A percentile compares a stretch with the other conserved stretches of the same genome.
Evolutionary conservation across 2,113 vertebrate species (phyloP).

Genomic region (Nesoenas mayeri): DNA sequence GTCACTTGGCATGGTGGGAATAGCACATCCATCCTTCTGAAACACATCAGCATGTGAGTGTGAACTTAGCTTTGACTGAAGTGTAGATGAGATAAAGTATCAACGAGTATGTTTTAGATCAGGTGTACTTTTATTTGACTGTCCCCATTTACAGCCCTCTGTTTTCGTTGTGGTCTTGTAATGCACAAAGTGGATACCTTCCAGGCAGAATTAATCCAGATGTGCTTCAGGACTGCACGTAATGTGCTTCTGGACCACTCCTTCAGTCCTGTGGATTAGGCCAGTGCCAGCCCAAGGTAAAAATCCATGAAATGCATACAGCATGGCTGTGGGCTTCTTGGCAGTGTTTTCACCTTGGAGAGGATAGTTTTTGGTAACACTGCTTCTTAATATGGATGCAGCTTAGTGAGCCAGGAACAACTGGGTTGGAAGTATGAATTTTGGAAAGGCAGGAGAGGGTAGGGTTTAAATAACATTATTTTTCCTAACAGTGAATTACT

Average conservation of each 20-base stretch:
- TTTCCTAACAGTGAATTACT: neutral
- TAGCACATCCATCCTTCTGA: neutral
- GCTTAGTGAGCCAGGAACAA: neutral
- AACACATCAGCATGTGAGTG: neutral
- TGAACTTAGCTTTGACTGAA: neutral
- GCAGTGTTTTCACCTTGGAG: neutral
- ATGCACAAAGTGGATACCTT: neutral
- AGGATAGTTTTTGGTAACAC: neutral
- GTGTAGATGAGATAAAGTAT: neutral
- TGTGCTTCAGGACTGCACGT: neutral
- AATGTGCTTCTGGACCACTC: neutral
- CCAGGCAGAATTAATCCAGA: neutral
- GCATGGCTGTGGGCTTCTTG: neutral
- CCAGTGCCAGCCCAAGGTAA: neutral
- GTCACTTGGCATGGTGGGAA: neutral
- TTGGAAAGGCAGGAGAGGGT: neutral
- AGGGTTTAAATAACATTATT: neutral
- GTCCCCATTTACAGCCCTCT: neutral
- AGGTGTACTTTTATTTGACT: neutral
- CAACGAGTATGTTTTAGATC: neutral
- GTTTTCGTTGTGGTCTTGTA: neutral
- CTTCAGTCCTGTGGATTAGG: neutral
- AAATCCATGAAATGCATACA: neutral
- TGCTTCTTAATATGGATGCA: neutral
- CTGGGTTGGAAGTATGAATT: neutral